phyloP scores from a whole-genome alignment of 2,113 vertebrate genomes.

The Antigone vipio region DNA sequence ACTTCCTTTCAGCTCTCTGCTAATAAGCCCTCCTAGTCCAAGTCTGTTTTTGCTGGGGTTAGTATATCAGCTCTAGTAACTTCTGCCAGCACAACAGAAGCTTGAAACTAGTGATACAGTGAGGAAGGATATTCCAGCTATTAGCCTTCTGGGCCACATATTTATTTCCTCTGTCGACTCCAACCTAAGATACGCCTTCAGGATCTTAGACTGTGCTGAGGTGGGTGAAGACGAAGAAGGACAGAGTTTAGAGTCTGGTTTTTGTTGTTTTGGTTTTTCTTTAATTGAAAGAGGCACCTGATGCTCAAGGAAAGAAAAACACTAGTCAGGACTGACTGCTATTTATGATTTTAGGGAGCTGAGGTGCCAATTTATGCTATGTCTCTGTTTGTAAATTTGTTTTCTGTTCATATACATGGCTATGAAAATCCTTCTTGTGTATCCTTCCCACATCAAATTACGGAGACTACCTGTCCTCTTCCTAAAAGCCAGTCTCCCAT shows the following conservation, averaged over 20 bases:
- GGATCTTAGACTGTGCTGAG: neutral
- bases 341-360: neutral
- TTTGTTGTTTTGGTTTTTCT: neutral
- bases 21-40: neutral
- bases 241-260: rapidly evolving
- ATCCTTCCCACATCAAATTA: neutral
- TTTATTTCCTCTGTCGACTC: neutral
- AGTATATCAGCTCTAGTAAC: neutral
- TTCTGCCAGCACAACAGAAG: neutral
- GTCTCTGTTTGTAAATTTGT: neutral
- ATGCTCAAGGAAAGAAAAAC: neutral
- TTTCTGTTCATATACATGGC: neutral
- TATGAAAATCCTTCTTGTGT: neutral
- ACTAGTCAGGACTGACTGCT: neutral
- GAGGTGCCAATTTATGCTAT: neutral
- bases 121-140: neutral
- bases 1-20: neutral
- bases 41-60: neutral
- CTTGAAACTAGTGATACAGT: neutral
- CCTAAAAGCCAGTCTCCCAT: neutral
- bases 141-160: neutral
- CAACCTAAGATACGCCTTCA: neutral
- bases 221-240: neutral
- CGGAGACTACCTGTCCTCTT: neutral
- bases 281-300: neutral